Percentiles rank a stretch among this genome's conserved stretches.
These are phyloP conservation scores for Turdus rufiventris DNA, from an alignment of 2,113 vertebrate genomes.

Conservation along the genomic window DNA sequence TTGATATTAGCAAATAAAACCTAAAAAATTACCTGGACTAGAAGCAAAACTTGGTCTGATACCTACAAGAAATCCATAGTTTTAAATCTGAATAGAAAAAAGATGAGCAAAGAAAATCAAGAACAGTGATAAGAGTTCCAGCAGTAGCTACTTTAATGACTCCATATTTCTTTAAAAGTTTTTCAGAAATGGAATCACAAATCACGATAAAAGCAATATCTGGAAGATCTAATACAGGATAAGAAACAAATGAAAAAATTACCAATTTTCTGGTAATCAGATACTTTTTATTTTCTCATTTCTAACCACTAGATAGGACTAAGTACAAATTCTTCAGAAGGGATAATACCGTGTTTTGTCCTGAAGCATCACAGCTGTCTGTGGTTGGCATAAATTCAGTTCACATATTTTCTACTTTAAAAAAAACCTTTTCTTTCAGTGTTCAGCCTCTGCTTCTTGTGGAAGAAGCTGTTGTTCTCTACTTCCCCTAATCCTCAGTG, in stretches of 20 bases:
- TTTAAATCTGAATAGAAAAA: conserved; percentile 10
- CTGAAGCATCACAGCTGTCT: not conserved
- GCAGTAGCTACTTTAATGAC: not conserved
- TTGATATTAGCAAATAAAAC: not conserved
- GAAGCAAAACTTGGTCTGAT: not conserved
- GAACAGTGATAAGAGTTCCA: not conserved
- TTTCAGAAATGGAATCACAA: conserved; percentile 7
- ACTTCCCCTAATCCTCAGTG: not conserved
- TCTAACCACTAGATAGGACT: not conserved
- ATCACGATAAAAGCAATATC: conserved; percentile 1
- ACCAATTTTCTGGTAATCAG: not conserved
- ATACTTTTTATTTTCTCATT: not conserved
- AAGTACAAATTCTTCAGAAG: not conserved
- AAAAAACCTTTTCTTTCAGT: not conserved
- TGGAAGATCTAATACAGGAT: not conserved
- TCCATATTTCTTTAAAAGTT: not conserved
- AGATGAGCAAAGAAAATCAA: not conserved
- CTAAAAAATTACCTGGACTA: not conserved
- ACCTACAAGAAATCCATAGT: not conserved
- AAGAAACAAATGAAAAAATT: not conserved
- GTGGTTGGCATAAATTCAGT: not conserved
- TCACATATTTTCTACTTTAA: not conserved
- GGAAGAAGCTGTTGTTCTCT: not conserved
- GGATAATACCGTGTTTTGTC: not conserved
- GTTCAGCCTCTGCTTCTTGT: not conserved